Evolutionary conservation across 2,888 invertebrate genomes (phyloP).

Genomic region (Monoplex corrugatus): DNA sequence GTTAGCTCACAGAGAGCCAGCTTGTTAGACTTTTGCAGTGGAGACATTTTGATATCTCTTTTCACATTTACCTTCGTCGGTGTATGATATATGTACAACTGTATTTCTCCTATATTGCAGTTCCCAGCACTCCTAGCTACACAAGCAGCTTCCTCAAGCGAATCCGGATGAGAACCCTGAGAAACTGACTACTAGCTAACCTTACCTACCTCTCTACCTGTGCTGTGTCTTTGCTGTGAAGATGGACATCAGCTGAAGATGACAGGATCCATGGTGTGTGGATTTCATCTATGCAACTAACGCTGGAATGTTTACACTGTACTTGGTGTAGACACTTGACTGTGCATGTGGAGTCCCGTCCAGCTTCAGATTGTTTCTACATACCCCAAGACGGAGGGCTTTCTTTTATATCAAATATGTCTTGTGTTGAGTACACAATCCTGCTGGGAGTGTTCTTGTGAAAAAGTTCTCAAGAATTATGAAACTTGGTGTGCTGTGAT

Average conservation of each 20-base stretch:
- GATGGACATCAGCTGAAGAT: not conserved
- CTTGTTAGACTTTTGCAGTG: no score
- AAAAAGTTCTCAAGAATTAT: no score
- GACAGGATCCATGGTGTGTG: not conserved
- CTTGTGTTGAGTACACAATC: no score
- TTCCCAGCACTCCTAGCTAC: constrained; percentile 39
- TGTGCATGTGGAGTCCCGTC: no score
- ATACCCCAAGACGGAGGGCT: no score
- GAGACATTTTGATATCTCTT: no score
- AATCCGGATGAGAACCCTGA: not conserved
- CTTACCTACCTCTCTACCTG: constrained; percentile 24
- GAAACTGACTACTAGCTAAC: constrained; percentile 38
- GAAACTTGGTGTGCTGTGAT: not conserved
- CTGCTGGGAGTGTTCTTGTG: no score
- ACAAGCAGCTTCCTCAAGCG: constrained; percentile 16
- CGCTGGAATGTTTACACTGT: not conserved
- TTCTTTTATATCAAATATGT: no score
- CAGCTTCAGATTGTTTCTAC: no score
- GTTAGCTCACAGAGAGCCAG: no score
- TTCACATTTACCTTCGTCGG: no score
- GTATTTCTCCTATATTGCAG: constrained; percentile 11
- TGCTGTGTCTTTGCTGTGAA: not conserved
- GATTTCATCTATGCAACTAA: not conserved
- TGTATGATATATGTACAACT: no score
- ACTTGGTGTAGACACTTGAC: not conserved